Conservation (phyloP, 2,888 invertebrate species). For the Calliopum simillimum region DNA sequence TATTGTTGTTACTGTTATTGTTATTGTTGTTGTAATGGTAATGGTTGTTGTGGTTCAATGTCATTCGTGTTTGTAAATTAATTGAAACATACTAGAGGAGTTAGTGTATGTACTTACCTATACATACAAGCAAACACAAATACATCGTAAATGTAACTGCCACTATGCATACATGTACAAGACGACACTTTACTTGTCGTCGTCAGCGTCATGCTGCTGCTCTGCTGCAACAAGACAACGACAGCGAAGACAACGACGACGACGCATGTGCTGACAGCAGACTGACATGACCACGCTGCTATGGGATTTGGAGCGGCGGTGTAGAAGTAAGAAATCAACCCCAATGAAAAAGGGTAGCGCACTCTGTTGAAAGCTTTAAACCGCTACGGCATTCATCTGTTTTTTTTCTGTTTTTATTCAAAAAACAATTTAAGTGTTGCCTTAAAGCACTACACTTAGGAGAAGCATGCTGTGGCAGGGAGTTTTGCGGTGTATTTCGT, state of each 20-base stretch:
- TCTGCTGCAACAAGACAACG: neutral
- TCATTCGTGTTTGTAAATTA: constrained; percentile 22
- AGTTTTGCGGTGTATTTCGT: too few relatives aligned
- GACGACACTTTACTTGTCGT: too few relatives aligned
- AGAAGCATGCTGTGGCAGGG: too few relatives aligned
- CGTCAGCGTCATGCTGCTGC: too few relatives aligned
- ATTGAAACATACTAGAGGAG: constrained; percentile 21
- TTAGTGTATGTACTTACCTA: neutral
- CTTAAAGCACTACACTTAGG: too few relatives aligned
- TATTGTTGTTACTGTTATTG: constrained; percentile 11
- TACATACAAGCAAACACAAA: neutral
- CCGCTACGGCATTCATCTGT: too few relatives aligned
- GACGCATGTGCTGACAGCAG: constrained; percentile 12
- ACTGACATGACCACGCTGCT: constrained; percentile 2
- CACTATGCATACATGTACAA: neutral
- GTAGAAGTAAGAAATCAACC: neutral
- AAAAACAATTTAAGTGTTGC: too few relatives aligned
- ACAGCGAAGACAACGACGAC: neutral
- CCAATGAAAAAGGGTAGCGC: too few relatives aligned
- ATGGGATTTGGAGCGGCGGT: neutral
- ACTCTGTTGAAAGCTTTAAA: too few relatives aligned
- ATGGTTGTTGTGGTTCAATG: constrained; percentile 22
- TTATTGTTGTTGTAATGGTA: neutral
- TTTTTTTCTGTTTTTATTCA: too few relatives aligned
- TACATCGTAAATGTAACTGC: neutral